Conservation (phyloP, 2,797 vertebrate species). For the Lepus oiostolus region DNA sequence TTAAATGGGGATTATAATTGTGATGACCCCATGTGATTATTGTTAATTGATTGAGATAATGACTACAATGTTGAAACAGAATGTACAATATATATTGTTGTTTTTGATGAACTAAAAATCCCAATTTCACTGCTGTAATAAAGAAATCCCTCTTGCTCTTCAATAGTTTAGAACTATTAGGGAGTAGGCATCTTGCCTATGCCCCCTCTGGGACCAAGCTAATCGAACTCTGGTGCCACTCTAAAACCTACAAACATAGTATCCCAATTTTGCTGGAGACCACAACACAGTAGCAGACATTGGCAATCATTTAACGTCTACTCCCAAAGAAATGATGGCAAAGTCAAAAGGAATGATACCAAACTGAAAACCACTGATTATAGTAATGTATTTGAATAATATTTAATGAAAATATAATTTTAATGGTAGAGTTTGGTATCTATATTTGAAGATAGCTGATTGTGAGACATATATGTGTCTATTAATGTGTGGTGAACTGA, state of each 20-base stretch:
- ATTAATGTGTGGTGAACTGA: not conserved
- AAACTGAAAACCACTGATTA: not conserved
- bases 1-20: not conserved
- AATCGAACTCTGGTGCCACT: not conserved
- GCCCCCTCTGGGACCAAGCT: not conserved
- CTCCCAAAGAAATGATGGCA: not conserved
- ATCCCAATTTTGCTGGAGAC: not conserved
- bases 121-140: not conserved
- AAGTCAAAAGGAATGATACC: not conserved
- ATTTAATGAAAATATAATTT: not conserved
- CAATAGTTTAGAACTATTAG: not conserved
- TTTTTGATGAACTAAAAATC: not conserved
- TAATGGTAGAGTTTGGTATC: not conserved
- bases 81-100: not conserved
- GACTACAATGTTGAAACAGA: not conserved
- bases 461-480: not conserved
- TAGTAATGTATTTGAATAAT: not conserved
- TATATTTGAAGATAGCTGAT: not conserved
- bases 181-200: not conserved
- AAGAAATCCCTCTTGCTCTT: not conserved
- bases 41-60: not conserved
- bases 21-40: not conserved
- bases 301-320: not conserved
- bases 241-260: not conserved
- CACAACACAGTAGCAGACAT: not conserved